These are phyloP conservation scores for Acanthaster planci DNA, from an alignment of 35 echinoderm and acorn worm species.

Conservation along the genomic window DNA sequence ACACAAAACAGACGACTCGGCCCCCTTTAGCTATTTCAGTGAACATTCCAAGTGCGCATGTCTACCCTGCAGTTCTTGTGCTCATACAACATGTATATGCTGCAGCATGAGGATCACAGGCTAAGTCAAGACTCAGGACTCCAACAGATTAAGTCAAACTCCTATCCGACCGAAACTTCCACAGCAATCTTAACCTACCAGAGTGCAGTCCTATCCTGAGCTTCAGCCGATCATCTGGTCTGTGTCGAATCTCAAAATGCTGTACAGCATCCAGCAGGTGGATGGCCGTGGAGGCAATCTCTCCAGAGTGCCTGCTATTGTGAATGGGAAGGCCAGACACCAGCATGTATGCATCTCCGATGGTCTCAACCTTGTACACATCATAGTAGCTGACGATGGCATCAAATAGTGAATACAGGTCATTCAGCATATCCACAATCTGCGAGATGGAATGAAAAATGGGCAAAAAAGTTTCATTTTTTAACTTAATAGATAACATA, in stretches of 20 bases:
- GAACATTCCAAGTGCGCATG: too few relatives aligned
- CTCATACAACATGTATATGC: too few relatives aligned
- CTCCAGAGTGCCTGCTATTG: constrained; percentile 83
- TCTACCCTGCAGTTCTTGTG: too few relatives aligned
- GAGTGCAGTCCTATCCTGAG: constrained; percentile 94
- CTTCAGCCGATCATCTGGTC: constrained; percentile 70
- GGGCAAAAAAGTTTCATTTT: too few relatives aligned
- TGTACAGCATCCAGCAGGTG: constrained; percentile 74
- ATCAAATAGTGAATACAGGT: constrained; percentile 93
- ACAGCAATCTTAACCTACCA: constrained; percentile 42
- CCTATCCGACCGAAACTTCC: too few relatives aligned
- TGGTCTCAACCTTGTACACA: constrained; percentile 87
- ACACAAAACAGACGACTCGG: too few relatives aligned
- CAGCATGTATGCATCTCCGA: constrained; percentile 96
- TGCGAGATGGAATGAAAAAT: not conserved
- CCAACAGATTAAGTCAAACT: not conserved
- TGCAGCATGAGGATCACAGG: too few relatives aligned
- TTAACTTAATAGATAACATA: too few relatives aligned
- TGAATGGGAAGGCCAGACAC: constrained; percentile 89
- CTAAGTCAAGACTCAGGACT: too few relatives aligned
- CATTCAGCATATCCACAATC: constrained; percentile 94
- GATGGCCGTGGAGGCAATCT: constrained; percentile 84
- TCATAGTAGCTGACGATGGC: constrained; percentile 92
- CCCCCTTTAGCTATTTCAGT: too few relatives aligned
- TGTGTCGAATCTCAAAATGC: constrained; percentile 72